Evolutionary conservation across 2,797 vertebrate species (phyloP).

Genomic region (Geotrypetes seraphini): DNA sequence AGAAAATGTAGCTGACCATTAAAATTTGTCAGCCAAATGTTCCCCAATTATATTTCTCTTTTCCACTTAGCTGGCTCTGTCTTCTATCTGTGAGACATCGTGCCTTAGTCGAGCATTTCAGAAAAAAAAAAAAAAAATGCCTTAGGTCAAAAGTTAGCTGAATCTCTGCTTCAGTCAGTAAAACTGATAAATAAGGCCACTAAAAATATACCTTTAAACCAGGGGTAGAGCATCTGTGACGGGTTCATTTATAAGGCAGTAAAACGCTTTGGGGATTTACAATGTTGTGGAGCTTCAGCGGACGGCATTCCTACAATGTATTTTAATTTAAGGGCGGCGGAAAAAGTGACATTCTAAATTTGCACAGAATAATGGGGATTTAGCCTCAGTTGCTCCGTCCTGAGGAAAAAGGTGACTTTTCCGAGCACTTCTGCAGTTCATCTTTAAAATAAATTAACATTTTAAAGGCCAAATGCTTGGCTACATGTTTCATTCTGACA

Average conservation of each 20-base stretch:
- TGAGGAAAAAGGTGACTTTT: slow-evolving; percentile 26
- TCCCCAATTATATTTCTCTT: background rate
- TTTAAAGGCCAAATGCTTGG: slow-evolving; percentile 49
- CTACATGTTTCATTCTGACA: slow-evolving; percentile 59
- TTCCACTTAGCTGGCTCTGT: background rate
- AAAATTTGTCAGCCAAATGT: slow-evolving; percentile 1
- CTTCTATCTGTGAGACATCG: background rate
- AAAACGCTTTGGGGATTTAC: slow-evolving; percentile 5
- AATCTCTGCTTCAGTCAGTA: background rate
- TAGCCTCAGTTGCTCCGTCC: slow-evolving; percentile 3
- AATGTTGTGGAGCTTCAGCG: background rate
- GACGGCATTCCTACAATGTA: background rate
- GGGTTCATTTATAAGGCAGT: slow-evolving; percentile 9
- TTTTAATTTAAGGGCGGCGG: slow-evolving; percentile 8
- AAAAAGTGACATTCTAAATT: slow-evolving; percentile 13
- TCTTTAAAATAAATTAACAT: slow-evolving; percentile 52
- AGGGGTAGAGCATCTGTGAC: slow-evolving; percentile 8
- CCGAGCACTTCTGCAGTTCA: slow-evolving; percentile 12
- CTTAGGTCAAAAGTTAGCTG: background rate
- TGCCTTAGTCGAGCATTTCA: background rate
- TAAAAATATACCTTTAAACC: slow-evolving; percentile 5
- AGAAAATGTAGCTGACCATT: background rate
- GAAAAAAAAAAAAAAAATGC: too few species aligned
- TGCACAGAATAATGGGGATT: background rate
- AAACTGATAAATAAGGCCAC: slow-evolving; percentile 3